Evolutionary conservation across 2,888 invertebrate genomes (phyloP).

Genomic region (Ecdyonurus torrentis): DNA sequence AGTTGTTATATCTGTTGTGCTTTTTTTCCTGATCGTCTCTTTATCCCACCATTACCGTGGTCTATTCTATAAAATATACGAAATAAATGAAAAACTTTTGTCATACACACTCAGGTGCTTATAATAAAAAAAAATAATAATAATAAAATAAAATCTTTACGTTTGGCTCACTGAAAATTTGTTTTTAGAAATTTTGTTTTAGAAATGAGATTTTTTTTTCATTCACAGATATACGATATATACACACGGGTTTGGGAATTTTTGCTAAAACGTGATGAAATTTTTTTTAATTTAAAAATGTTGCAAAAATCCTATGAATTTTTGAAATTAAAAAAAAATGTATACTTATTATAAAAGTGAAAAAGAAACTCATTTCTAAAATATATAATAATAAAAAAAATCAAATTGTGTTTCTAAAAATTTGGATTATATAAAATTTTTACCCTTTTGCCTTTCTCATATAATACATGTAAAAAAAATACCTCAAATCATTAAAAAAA

Average conservation of each 20-base stretch:
- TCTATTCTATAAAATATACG: not conserved
- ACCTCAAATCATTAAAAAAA: not conserved
- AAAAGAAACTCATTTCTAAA: not conserved
- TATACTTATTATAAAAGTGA: too few relatives aligned
- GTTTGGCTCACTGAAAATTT: too few relatives aligned
- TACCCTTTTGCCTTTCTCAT: not conserved
- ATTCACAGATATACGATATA: not conserved
- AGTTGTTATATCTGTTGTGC: conserved; percentile 32
- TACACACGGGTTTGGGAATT: not conserved
- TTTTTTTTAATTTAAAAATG: not conserved
- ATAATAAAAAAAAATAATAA: not conserved
- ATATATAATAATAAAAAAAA: too few relatives aligned
- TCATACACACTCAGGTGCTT: not conserved
- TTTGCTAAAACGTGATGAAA: not conserved
- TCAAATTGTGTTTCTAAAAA: not conserved
- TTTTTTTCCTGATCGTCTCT: conserved; percentile 20
- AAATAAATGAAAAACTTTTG: not conserved
- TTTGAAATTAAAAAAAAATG: not conserved
- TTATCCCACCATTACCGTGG: not conserved
- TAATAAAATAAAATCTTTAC: too few relatives aligned
- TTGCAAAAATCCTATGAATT: not conserved
- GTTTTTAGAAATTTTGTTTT: not conserved
- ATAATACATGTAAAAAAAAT: not conserved
- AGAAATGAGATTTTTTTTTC: not conserved
- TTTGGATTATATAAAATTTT: not conserved